Evolutionary conservation across 1,140 invertebrate genomes (phyloP), one percentile per base, ranked within the genome.

Genomic region (Panagrolaimus sp.): DNA sequence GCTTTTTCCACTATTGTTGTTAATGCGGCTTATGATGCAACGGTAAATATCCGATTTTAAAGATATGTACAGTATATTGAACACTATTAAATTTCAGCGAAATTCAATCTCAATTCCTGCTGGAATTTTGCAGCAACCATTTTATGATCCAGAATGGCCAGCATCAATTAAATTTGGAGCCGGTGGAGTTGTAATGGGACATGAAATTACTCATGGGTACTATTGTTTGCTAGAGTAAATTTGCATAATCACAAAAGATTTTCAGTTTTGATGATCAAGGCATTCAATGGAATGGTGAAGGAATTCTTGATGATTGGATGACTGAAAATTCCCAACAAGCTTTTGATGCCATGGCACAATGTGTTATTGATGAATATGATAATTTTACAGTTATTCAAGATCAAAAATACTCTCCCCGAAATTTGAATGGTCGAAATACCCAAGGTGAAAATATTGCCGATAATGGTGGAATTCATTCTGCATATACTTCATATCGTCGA

Each of bases 291-390:
- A 24, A 68, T 15, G 47, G 9, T 12, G 66, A 58, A 6, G 66
- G 66, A 17, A 14, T 38, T 0, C 45, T 58, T 6, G 0, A 26
- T 1, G 5, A 6, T 1, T 68, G 44, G 47, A 38, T 68, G 24
- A 24, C 17, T 15, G 4, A n/a, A 0, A n/a, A 24, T 0, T 38
- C 24, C 8, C 4, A 15, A 38, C 8, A 68, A 14, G 0, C 1
- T 9, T 68, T 62, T 63, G 10, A 68, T 26, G 26, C 15, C 1
- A 52, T 68, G 47, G 14, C 44, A 7, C 15, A 63, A 6, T 68
- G 66, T n/a, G 45, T 68, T 21, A 68, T 68, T 14, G 14, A 68
- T 15, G 47, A 68, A 38, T 68, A 55, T n/a, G 43, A 3, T 15
- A 38, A 63, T 12, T 63, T 68, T 45, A 58, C 12, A 17, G 15